These are phyloP conservation scores for Chrysogorgia sp. DNA, from an alignment of 92 coral and sea anemone genomes.

Conservation along the genomic window DNA sequence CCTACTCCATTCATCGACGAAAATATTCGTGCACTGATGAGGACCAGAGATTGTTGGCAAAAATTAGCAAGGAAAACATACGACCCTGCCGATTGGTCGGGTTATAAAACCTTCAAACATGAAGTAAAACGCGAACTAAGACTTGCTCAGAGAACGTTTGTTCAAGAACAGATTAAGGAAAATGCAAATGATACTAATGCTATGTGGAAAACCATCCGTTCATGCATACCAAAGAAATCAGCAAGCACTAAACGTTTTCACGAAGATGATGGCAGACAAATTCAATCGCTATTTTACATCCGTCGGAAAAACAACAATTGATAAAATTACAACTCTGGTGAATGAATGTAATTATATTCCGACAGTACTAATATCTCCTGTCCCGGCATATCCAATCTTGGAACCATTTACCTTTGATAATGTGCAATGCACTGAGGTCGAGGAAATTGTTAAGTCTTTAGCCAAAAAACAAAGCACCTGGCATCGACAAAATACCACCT, in stretches of 20 bases:
- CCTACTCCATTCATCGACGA: slow-evolving; percentile 52
- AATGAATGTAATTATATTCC: slow-evolving; percentile 40
- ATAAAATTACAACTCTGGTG: slow-evolving; percentile 38
- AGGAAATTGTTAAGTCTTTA: too few relatives aligned
- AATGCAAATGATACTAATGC: slow-evolving; percentile 52
- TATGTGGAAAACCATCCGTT: slow-evolving; percentile 56
- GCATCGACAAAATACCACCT: too few relatives aligned
- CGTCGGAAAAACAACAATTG: slow-evolving; percentile 32
- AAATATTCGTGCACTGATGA: slow-evolving; percentile 51
- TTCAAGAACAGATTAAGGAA: slow-evolving; percentile 33
- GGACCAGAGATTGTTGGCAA: slow-evolving; percentile 47
- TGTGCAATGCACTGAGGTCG: too few relatives aligned
- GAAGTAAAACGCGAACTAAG: slow-evolving; percentile 56
- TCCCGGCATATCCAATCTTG: too few relatives aligned
- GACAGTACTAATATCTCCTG: too few relatives aligned
- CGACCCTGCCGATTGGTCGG: slow-evolving; percentile 48
- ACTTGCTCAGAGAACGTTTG: slow-evolving; percentile 50
- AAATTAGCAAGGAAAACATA: slow-evolving; percentile 49
- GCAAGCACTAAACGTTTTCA: slow-evolving; percentile 17
- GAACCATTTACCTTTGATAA: too few relatives aligned
- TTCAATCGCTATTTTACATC: too few relatives aligned
- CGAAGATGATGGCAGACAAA: slow-evolving; percentile 43
- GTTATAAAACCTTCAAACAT: slow-evolving; percentile 49
- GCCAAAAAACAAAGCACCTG: too few relatives aligned
- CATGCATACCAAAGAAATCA: slow-evolving; percentile 57